phyloP scores from a whole-genome alignment of 2,113 vertebrate genomes.

The Irena cyanogastra region DNA sequence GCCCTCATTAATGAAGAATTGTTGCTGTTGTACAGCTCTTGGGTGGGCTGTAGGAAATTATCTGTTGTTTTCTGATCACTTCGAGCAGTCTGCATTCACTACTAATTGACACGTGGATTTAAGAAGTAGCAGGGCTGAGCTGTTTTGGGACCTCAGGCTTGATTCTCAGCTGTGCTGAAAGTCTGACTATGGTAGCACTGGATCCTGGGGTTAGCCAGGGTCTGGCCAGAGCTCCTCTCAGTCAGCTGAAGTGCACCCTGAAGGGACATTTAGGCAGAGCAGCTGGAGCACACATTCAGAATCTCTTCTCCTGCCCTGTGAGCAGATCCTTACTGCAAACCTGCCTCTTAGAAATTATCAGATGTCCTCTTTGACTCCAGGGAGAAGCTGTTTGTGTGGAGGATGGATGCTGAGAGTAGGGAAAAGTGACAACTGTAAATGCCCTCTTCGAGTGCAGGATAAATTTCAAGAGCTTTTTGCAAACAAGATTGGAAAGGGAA shows the following conservation, averaged over 20 bases:
- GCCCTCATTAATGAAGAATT: background rate
- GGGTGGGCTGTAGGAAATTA: background rate
- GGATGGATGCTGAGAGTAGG: slow-evolving; percentile 10
- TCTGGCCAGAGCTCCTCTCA: background rate
- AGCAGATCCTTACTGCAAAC: background rate
- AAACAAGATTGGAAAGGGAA: slow-evolving; percentile 22
- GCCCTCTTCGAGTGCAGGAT: background rate
- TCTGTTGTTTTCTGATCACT: background rate
- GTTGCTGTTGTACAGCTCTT: background rate
- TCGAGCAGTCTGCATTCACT: background rate
- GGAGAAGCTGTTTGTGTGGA: background rate
- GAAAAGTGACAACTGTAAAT: slow-evolving; percentile 38
- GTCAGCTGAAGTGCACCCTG: background rate
- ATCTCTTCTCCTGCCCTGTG: background rate
- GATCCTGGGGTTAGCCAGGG: background rate
- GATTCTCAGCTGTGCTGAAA: background rate
- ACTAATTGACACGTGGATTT: background rate
- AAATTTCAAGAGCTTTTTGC: slow-evolving; percentile 31
- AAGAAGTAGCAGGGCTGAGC: background rate
- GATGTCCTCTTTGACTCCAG: background rate
- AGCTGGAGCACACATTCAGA: background rate
- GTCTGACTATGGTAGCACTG: background rate
- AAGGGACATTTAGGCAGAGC: background rate
- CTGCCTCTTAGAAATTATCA: background rate
- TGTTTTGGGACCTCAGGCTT: background rate